A percentile compares a stretch with the other conserved stretches of the same genome.
Evolutionary conservation across 1,140 invertebrate genomes (phyloP).

Genomic region (Carposina sasakii): DNA sequence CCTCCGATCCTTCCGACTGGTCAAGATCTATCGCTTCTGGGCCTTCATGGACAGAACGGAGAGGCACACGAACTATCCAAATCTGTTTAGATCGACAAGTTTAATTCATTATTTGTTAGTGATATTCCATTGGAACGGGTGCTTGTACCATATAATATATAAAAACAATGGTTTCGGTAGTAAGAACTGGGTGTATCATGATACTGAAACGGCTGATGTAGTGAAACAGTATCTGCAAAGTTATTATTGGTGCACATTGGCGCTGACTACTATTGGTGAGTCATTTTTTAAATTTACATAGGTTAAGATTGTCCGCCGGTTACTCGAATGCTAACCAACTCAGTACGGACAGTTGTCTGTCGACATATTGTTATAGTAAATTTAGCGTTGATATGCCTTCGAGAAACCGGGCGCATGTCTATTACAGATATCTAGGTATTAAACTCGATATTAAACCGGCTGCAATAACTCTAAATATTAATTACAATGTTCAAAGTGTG

Average conservation of each 20-base stretch:
- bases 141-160: conserved; percentile 96
- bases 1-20: conserved; percentile 94
- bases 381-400: too few relatives aligned
- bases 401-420: too few relatives aligned
- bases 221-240: conserved; percentile 97
- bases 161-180: conserved; percentile 95
- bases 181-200: conserved; percentile 91
- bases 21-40: conserved; percentile 99
- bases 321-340: too few relatives aligned
- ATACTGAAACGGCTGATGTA: conserved; percentile 87
- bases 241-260: conserved; percentile 98
- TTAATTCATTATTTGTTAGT: conserved; percentile 97
- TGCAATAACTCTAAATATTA: too few relatives aligned
- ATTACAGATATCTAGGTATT: too few relatives aligned
- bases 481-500: too few relatives aligned
- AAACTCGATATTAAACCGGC: too few relatives aligned
- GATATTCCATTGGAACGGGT: conserved; percentile 99
- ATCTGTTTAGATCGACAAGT: conserved; percentile 94
- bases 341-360: too few relatives aligned
- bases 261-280: conserved; percentile 91
- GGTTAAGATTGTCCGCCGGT: too few relatives aligned
- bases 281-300: too few relatives aligned
- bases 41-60: conserved; percentile 98
- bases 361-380: too few relatives aligned
- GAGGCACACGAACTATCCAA: conserved; percentile 98